Conservation (phyloP, 2,113 vertebrate species). For the Dasyurus viverrinus region DNA sequence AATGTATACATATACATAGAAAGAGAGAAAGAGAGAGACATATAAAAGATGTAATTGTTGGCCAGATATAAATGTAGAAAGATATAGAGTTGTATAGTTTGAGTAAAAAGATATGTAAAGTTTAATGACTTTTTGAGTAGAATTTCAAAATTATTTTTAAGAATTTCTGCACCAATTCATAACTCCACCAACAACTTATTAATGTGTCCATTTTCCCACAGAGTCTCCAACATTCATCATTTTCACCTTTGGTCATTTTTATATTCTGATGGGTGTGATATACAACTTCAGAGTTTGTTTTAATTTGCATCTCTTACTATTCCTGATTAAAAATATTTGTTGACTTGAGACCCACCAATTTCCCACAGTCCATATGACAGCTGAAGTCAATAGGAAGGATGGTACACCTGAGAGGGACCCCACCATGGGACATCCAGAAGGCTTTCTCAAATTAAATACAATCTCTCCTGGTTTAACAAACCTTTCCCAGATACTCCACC, state of each 20-base stretch:
- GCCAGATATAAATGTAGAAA: too few relatives aligned
- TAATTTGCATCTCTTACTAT: background rate
- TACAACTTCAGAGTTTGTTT: too few relatives aligned
- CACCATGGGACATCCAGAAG: background rate
- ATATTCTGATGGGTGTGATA: background rate
- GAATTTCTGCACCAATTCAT: background rate
- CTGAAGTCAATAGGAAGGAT: background rate
- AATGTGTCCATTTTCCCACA: background rate
- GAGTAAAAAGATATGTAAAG: background rate
- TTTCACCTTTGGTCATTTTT: background rate
- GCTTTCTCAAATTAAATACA: background rate
- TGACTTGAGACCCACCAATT: background rate
- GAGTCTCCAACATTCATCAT: background rate
- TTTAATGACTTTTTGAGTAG: background rate
- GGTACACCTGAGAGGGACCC: background rate
- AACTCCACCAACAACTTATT: background rate
- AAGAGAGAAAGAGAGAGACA: too few relatives aligned
- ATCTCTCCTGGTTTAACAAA: constrained; percentile 61
- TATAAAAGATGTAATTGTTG: too few relatives aligned
- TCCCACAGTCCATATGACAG: background rate
- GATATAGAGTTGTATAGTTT: background rate
- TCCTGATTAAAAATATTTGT: background rate
- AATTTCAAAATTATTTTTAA: background rate
- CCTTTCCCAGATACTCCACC: background rate
- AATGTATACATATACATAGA: too few relatives aligned